Evolutionary conservation across 1,140 invertebrate genomes (phyloP).

Genomic region (Rhyacophila brunnea): DNA sequence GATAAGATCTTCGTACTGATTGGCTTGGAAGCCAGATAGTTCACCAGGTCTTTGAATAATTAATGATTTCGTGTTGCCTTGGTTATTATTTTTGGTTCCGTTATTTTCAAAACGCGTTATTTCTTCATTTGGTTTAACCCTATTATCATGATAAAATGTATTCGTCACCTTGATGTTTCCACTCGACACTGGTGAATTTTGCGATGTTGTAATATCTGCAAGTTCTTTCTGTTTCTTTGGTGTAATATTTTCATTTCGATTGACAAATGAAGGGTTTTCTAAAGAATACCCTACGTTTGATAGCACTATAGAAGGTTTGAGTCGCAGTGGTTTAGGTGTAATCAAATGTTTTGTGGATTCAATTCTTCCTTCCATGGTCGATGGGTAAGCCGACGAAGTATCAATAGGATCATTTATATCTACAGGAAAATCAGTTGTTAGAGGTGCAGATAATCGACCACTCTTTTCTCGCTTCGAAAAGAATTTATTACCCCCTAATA

Average conservation of each 20-base stretch:
- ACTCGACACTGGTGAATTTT: too few relatives aligned
- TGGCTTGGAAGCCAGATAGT: neutral
- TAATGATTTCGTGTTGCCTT: neutral
- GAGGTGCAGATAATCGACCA: neutral
- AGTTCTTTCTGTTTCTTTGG: too few relatives aligned
- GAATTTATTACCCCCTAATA: neutral
- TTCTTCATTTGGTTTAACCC: neutral
- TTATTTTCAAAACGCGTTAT: neutral
- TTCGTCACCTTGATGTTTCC: neutral
- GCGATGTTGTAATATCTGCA: too few relatives aligned
- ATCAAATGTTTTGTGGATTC: neutral
- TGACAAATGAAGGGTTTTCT: neutral
- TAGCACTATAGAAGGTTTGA: neutral
- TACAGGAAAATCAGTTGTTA: neutral
- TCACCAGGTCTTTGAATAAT: neutral
- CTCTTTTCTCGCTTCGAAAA: slow-evolving; percentile 2
- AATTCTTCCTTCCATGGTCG: neutral
- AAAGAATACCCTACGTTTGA: neutral
- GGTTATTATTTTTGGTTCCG: slow-evolving; percentile 1
- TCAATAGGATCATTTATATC: neutral
- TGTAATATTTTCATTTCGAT: neutral
- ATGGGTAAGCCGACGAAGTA: neutral
- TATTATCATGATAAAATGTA: slow-evolving; percentile 4
- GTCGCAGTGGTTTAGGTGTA: neutral
- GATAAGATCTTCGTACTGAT: slow-evolving; percentile 37